Percentiles rank a stretch among this genome's conserved stretches.
Conservation (phyloP, 2,888 invertebrate genomes). For the Apamea anceps region DNA sequence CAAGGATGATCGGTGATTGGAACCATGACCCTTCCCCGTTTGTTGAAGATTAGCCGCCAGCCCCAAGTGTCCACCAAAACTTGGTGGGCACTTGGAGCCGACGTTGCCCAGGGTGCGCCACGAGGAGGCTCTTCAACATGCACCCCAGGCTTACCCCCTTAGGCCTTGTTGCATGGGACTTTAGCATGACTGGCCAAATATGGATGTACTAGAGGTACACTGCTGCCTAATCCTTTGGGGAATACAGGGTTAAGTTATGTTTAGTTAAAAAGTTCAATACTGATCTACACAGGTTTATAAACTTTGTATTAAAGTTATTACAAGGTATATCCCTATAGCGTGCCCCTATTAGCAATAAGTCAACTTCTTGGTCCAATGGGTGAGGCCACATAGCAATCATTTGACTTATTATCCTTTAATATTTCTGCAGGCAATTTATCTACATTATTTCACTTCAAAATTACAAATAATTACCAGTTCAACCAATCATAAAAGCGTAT, state of each 20-base stretch:
- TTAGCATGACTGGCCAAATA: background rate
- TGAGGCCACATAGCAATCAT: constrained; percentile 56
- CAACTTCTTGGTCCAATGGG: constrained; percentile 30
- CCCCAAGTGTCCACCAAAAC: too few species aligned
- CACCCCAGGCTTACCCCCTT: too few species aligned
- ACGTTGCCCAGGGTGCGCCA: too few species aligned
- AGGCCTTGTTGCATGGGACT: too few species aligned
- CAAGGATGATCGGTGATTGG: too few species aligned
- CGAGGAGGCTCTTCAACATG: too few species aligned
- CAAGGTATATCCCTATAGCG: background rate
- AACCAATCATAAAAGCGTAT: constrained; percentile 41
- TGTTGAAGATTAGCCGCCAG: too few species aligned
- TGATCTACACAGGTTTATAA: background rate
- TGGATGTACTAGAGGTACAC: background rate
- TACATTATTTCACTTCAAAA: constrained; percentile 48
- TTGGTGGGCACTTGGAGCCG: too few species aligned
- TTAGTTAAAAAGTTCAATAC: background rate
- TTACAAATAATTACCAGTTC: constrained; percentile 47
- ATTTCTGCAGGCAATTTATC: constrained; percentile 50
- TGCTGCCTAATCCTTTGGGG: background rate
- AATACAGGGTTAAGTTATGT: background rate
- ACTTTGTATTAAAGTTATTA: background rate
- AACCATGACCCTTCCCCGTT: too few species aligned
- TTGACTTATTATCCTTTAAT: constrained; percentile 50
- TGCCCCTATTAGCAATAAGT: constrained; percentile 19